phyloP scores from a whole-genome alignment of 2,888 invertebrate genomes.

The Argynnis bischoffii region DNA sequence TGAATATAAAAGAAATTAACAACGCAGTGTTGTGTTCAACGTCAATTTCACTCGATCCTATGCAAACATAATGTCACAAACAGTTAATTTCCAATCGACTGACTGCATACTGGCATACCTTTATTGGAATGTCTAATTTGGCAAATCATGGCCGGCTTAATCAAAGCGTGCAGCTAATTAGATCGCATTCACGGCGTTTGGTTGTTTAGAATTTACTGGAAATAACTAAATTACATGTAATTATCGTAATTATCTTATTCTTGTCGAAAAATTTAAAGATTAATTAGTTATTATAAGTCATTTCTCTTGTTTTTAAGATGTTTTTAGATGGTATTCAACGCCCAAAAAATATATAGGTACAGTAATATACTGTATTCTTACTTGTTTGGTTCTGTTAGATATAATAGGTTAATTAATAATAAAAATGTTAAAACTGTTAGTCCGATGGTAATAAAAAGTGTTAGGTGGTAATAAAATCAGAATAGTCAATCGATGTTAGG shows the following conservation, averaged over 20 bases:
- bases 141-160: slow-evolving; percentile 19
- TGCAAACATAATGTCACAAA: slow-evolving; percentile 12
- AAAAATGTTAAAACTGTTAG: no score
- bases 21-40: background rate
- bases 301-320: background rate
- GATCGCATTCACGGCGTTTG: slow-evolving; percentile 11
- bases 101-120: slow-evolving; percentile 19
- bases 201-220: slow-evolving; percentile 9
- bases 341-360: no score
- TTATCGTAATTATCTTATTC: slow-evolving; percentile 9
- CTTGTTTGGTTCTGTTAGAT: no score
- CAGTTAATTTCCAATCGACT: slow-evolving; percentile 12
- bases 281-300: background rate
- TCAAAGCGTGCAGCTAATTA: slow-evolving; percentile 22
- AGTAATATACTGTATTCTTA: no score
- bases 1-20: background rate
- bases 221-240: slow-evolving; percentile 7
- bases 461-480: no score
- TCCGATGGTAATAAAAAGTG: no score
- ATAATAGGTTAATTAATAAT: no score
- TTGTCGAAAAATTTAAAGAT: slow-evolving; percentile 1
- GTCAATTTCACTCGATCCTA: slow-evolving; percentile 1
- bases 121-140: slow-evolving; percentile 21
- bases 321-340: background rate
- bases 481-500: no score